Conservation (phyloP, 2,113 vertebrate species). For the Cochlearius cochlearius region DNA sequence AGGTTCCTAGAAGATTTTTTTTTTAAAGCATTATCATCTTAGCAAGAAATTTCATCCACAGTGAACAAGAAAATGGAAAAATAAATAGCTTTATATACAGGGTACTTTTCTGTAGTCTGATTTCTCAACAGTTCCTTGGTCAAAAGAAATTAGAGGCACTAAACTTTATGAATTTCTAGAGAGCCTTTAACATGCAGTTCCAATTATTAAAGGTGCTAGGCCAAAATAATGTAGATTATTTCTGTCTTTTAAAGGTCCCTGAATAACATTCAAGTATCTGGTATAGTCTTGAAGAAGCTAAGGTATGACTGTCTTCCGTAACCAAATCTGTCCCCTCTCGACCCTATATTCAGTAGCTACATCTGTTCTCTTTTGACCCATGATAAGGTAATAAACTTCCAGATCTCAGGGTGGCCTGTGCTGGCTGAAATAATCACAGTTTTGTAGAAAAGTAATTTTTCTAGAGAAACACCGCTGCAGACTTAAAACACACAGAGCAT, state of each 20-base stretch:
- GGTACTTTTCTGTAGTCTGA: background rate
- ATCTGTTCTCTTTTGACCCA: slow-evolving; percentile 42
- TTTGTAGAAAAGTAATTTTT: slow-evolving; percentile 20
- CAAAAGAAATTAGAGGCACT: background rate
- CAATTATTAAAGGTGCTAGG: slow-evolving; percentile 20
- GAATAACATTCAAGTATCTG: background rate
- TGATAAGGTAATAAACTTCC: background rate
- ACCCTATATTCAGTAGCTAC: background rate
- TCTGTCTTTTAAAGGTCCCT: slow-evolving; percentile 16
- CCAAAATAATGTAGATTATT: slow-evolving; percentile 10
- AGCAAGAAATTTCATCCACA: background rate
- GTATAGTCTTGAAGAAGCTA: background rate
- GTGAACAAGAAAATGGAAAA: background rate
- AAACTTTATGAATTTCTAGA: background rate
- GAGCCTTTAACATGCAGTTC: background rate
- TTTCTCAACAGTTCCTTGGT: background rate
- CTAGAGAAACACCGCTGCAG: background rate
- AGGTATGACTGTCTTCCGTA: background rate
- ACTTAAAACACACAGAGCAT: slow-evolving; percentile 10
- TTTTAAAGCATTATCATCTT: background rate
- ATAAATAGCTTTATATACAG: background rate
- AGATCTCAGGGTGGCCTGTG: background rate
- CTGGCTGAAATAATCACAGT: background rate
- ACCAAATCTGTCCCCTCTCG: background rate
- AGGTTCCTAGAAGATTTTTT: background rate